Evolutionary conservation across 1,140 invertebrate genomes (phyloP).

Genomic region (Aleiodes sp.): DNA sequence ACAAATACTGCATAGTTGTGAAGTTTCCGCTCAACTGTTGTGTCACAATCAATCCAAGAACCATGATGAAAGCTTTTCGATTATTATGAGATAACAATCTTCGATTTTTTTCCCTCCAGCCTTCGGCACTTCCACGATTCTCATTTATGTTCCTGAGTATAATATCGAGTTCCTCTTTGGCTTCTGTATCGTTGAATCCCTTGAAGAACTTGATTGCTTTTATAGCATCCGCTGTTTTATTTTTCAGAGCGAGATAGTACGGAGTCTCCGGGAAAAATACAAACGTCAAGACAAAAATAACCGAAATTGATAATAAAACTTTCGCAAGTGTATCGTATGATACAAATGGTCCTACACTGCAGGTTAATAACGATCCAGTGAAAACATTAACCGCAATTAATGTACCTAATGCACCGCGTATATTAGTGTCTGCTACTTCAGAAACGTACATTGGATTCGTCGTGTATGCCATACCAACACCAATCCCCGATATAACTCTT

Average conservation of each 20-base stretch:
- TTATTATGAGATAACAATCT: slow-evolving; percentile 65
- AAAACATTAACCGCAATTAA: slow-evolving; percentile 72
- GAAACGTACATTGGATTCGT: slow-evolving; percentile 77
- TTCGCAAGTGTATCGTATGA: slow-evolving; percentile 69
- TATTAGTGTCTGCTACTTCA: slow-evolving; percentile 74
- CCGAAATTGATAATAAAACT: slow-evolving; percentile 67
- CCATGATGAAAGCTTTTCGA: slow-evolving; percentile 73
- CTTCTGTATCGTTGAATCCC: slow-evolving; percentile 63
- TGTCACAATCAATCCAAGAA: slow-evolving; percentile 75
- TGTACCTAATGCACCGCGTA: slow-evolving; percentile 76
- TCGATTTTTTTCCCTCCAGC: slow-evolving; percentile 37
- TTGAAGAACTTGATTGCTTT: slow-evolving; percentile 71
- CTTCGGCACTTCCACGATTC: slow-evolving; percentile 62
- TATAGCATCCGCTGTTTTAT: slow-evolving; percentile 70
- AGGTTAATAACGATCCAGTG: slow-evolving; percentile 77
- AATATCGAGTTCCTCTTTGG: slow-evolving; percentile 71
- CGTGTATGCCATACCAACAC: slow-evolving; percentile 77
- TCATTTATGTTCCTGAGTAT: slow-evolving; percentile 71
- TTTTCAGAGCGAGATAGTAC: slow-evolving; percentile 72
- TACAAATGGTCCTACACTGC: slow-evolving; percentile 73
- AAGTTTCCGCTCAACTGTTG: slow-evolving; percentile 84
- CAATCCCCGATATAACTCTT: slow-evolving; percentile 72
- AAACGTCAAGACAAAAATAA: slow-evolving; percentile 73
- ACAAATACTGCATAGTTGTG: slow-evolving; percentile 80
- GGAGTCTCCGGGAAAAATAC: slow-evolving; percentile 82